These are phyloP conservation scores for Epinephelus awoara DNA, from an alignment of 2,797 vertebrate genomes.

Conservation along the genomic window DNA sequence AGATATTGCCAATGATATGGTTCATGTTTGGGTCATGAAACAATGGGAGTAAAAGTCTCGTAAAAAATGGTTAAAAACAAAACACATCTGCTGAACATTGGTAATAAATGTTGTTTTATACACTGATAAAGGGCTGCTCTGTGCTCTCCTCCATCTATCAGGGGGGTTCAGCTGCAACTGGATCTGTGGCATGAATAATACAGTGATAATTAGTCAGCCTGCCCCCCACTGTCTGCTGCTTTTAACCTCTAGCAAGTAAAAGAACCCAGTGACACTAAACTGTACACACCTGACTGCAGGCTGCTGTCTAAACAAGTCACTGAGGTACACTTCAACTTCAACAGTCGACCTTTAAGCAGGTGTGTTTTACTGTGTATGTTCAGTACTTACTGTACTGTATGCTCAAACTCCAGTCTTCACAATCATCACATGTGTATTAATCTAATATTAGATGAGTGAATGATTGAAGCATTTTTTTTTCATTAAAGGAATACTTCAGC, in stretches of 20 bases:
- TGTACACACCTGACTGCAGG: conserved; percentile 36
- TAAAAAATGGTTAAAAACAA: neutral
- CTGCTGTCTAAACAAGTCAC: conserved; percentile 14
- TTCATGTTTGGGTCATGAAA: neutral
- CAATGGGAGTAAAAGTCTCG: neutral
- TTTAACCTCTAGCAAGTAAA: conserved; percentile 52
- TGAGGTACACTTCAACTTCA: neutral
- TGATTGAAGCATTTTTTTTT: too few species aligned
- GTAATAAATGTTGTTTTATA: neutral
- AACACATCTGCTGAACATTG: neutral
- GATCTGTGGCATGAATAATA: conserved; percentile 78
- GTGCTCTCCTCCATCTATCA: conserved; percentile 13
- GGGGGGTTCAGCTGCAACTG: conserved; percentile 58
- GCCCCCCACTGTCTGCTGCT: conserved; percentile 42
- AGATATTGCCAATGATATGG: neutral
- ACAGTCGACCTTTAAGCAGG: neutral
- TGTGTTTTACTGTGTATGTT: neutral
- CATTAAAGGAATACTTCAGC: too few species aligned
- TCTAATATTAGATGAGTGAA: neutral
- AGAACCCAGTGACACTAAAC: conserved; percentile 52
- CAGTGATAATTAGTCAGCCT: conserved; percentile 61
- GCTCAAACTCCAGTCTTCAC: neutral
- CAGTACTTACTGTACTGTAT: too few species aligned
- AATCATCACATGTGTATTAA: neutral
- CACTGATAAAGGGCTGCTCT: neutral